Base-by-base conservation (phyloP, 2,113 vertebrate species). In the Hippocampus comes region DNA sequence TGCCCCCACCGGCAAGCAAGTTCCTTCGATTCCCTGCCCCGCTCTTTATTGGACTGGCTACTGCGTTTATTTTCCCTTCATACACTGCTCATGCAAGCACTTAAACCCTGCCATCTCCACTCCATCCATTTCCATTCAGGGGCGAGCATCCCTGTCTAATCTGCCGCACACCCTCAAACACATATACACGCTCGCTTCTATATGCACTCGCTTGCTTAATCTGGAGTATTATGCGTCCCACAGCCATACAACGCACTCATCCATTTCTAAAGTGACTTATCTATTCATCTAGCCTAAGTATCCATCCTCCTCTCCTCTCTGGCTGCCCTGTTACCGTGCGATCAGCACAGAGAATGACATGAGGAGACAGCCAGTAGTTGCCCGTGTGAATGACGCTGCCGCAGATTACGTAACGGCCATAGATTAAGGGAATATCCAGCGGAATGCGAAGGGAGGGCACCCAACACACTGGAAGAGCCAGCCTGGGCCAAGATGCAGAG, bases 401-500 rank as follows among this genome's bases (percentile, higher is more conserved):
- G 68, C 53, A 78, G 89, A 84, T 93, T 92, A 88, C 67, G 76
- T 90, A 94, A 93, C 63, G 77, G 78, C 76, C 78, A 85, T 89
- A 90, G 90, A 90, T 90, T 86, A 91, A 91, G 84, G 83, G 86
- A 91, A 89, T 85, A 89, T 89, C 87, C 84, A 79, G 71, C 79
- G 81, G 83, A 88, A 89, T 83, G 82, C 82, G 82, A 59, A 73
- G 80, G 78, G 73, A 84, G 82, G 82, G 77, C 74, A 88, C 71
- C 51, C 73, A 71, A 80, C 76, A 82, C 70, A 77, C 71, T 74
- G 79, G 78, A 71, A 74, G 73, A 78, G 83, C 79, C 66, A 68
- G 73, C 67, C 75, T 61, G 63, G 77, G 68, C 72, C 66, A 21
- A 78, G 80, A 48, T 48, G n/a, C 63, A 65, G 18, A 38, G 25